These are phyloP conservation scores for Noctuana brunneofusca DNA, from an alignment of 2,888 invertebrate species.

Conservation along the genomic window DNA sequence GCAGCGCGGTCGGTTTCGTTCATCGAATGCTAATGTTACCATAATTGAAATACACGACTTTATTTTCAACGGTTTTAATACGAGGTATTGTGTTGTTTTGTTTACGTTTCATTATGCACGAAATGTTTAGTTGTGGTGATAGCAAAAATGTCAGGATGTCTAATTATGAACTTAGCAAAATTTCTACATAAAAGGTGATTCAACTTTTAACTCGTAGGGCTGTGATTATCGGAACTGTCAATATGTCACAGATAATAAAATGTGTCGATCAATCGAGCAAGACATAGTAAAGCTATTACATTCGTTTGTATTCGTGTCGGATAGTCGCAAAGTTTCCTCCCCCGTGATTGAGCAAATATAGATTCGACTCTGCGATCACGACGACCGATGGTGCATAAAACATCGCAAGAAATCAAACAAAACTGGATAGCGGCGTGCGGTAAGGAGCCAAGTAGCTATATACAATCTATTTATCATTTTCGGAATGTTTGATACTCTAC, in stretches of 20 bases:
- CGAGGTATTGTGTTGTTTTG: not conserved
- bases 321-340: conserved; percentile 42
- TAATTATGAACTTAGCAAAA: too few relatives aligned
- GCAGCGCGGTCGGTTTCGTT: conserved; percentile 18
- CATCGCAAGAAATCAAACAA: conserved; percentile 58
- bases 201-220: not conserved
- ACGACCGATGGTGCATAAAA: conserved; percentile 71
- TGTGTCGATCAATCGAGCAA: conserved; percentile 38
- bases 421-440: conserved; percentile 46
- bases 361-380: conserved; percentile 48
- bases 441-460: conserved; percentile 20
- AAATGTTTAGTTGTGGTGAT: too few relatives aligned
- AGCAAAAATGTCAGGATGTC: not conserved
- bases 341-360: conserved; percentile 67
- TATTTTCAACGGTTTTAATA: conserved; percentile 1
- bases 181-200: too few relatives aligned
- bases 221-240: conserved; percentile 14
- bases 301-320: conserved; percentile 64
- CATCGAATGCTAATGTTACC: conserved; percentile 20
- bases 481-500: not conserved
- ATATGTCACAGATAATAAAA: conserved; percentile 30
- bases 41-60: conserved; percentile 12
- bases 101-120: not conserved
- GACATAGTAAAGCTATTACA: conserved; percentile 46
- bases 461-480: not conserved